Percentiles rank a stretch among this genome's conserved stretches.
Conservation (phyloP, 2,888 invertebrate genomes). For the Seladonia tumulorum region DNA sequence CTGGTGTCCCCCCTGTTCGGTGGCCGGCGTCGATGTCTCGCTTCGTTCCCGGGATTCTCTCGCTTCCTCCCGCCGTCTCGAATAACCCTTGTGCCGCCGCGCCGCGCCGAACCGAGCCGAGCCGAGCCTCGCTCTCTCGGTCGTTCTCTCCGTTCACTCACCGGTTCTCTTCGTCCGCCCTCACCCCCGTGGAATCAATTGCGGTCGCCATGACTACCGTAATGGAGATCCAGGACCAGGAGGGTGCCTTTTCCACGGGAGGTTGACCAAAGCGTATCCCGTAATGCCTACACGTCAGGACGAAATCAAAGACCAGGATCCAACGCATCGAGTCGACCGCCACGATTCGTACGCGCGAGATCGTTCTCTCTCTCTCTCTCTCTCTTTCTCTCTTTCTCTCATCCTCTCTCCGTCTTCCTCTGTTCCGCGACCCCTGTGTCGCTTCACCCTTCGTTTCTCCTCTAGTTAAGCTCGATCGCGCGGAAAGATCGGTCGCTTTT, state of each 20-base stretch:
- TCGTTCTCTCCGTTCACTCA: conserved; percentile 52
- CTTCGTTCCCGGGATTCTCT: conserved; percentile 31
- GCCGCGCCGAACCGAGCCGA: not conserved
- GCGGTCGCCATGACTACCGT: conserved; percentile 83
- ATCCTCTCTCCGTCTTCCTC: not conserved
- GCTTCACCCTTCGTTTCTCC: conserved; percentile 30
- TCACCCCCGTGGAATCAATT: conserved; percentile 82
- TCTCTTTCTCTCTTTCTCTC: not conserved
- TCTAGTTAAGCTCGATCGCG: conserved; percentile 62
- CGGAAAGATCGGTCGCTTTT: conserved; percentile 52
- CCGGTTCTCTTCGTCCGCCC: conserved; percentile 70
- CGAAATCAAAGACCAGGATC: conserved; percentile 78
- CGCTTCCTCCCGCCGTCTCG: conserved; percentile 56
- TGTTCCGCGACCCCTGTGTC: not conserved
- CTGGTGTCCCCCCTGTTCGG: conserved; percentile 19
- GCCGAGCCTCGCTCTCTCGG: conserved; percentile 49
- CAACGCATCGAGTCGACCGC: conserved; percentile 62
- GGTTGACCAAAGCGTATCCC: conserved; percentile 78
- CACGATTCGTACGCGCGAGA: conserved; percentile 39
- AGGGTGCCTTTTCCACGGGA: conserved; percentile 81
- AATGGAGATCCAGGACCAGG: conserved; percentile 81
- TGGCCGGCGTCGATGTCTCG: conserved; percentile 49
- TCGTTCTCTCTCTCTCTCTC: conserved; percentile 11
- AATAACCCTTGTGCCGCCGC: conserved; percentile 60
- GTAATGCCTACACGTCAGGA: conserved; percentile 74